Percentiles rank a stretch among this genome's conserved stretches.
phyloP scores from a whole-genome alignment of 2,888 invertebrate species.

The Penaeus monodon region DNA sequence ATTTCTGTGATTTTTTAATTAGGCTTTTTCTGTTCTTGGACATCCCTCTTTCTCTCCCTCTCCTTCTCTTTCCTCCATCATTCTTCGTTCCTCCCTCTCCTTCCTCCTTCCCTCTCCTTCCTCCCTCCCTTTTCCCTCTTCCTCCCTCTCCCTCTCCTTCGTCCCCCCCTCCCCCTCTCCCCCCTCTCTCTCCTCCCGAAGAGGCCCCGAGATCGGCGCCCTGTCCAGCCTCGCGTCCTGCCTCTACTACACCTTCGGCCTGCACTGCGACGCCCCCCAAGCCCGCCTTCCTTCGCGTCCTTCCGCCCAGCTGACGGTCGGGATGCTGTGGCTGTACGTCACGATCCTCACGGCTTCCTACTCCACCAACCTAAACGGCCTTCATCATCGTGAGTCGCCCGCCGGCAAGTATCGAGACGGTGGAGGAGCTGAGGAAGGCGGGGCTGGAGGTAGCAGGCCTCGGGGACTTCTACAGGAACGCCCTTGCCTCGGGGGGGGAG shows the following conservation, averaged over 20 bases:
- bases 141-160: too few relatives aligned
- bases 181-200: too few relatives aligned
- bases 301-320: conserved; percentile 25
- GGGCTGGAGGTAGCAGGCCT: conserved; percentile 46
- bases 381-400: conserved; percentile 58
- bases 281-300: background rate
- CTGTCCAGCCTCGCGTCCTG: background rate
- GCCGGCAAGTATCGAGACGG: conserved; percentile 57
- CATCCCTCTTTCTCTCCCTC: too few relatives aligned
- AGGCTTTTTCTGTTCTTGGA: too few relatives aligned
- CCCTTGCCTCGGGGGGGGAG: conserved; percentile 14
- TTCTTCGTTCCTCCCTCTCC: too few relatives aligned
- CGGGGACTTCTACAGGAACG: conserved; percentile 19
- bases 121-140: too few relatives aligned
- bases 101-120: too few relatives aligned
- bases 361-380: conserved; percentile 67
- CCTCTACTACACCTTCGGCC: conserved; percentile 16
- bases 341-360: conserved; percentile 61
- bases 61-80: too few relatives aligned
- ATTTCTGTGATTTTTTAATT: too few relatives aligned
- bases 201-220: conserved; percentile 12
- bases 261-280: conserved; percentile 23
- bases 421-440: conserved; percentile 57
- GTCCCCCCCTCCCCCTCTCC: too few relatives aligned
- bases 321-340: conserved; percentile 48